Percentiles rank a stretch among this genome's conserved stretches.
Conservation (phyloP, 2,113 vertebrate species). For the Psilopsiagon aymara region DNA sequence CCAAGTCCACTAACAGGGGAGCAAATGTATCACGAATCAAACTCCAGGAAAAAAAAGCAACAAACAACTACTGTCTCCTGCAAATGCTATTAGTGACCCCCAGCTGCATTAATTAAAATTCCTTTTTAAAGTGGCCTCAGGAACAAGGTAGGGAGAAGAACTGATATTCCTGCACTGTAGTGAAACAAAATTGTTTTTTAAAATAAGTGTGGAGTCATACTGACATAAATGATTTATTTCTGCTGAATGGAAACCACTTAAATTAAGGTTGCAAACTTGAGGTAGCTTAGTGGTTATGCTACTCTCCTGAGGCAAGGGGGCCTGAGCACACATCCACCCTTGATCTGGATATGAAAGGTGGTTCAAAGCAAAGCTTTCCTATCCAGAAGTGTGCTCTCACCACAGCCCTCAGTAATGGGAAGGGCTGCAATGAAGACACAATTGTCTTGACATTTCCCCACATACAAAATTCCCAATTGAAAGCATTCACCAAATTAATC, state of each 20-base stretch:
- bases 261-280: slow-evolving; percentile 61
- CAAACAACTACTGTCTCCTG: not conserved
- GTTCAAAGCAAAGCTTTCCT: slow-evolving; percentile 35
- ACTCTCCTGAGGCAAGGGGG: slow-evolving; percentile 2
- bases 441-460: slow-evolving; percentile 19
- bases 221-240: slow-evolving; percentile 54
- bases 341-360: not conserved
- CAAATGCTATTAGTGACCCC: not conserved
- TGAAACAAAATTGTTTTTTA: slow-evolving; percentile 23
- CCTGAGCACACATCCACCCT: slow-evolving; percentile 15
- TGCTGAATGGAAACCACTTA: slow-evolving; percentile 57
- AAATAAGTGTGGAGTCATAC: slow-evolving; percentile 35
- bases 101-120: slow-evolving; percentile 40
- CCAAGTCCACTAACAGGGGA: not conserved
- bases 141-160: slow-evolving; percentile 19
- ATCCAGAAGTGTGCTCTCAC: not conserved
- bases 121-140: not conserved
- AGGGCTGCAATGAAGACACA: slow-evolving; percentile 19
- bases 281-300: slow-evolving; percentile 55
- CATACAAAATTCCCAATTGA: not conserved
- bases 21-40: not conserved
- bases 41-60: not conserved
- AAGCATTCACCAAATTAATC: slow-evolving; percentile 20
- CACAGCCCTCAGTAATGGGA: not conserved
- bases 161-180: not conserved